Percentiles rank a stretch among this genome's conserved stretches.
phyloP scores from a whole-genome alignment of 1,140 invertebrate species.

The Brachionus rubens region DNA sequence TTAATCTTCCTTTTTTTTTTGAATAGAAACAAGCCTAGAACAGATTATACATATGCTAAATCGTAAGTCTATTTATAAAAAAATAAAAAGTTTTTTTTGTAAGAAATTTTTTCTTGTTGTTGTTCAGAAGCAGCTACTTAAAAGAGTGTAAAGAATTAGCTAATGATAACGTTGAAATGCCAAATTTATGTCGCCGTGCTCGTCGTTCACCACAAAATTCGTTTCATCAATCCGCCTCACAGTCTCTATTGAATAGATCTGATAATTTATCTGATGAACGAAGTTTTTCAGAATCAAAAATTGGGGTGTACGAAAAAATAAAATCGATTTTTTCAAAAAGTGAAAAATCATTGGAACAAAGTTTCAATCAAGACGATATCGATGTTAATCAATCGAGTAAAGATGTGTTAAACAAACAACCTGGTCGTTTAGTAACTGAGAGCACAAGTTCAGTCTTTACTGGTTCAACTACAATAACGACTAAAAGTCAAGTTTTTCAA shows the following conservation, averaged over 20 bases:
- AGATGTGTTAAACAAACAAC: no score
- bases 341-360: no score
- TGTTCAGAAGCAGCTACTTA: conserved; percentile 41
- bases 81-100: not conserved
- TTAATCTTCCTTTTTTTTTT: not conserved
- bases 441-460: no score
- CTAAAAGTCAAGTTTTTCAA: no score
- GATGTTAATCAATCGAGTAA: no score
- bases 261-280: not conserved
- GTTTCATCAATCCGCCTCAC: not conserved
- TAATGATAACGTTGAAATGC: conserved; percentile 37
- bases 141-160: conserved; percentile 23
- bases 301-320: no score
- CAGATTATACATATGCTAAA: conserved; percentile 45
- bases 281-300: not conserved
- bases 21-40: conserved; percentile 16
- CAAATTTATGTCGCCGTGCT: conserved; percentile 22
- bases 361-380: no score
- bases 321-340: no score
- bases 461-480: no score
- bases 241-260: not conserved
- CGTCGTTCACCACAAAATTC: conserved; percentile 35
- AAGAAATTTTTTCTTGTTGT: not conserved
- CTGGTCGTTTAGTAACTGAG: no score
- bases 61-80: no score